These are phyloP conservation scores for Cyanoramphus novaezelandiae DNA, from an alignment of 2,113 vertebrate genomes.

Conservation along the genomic window DNA sequence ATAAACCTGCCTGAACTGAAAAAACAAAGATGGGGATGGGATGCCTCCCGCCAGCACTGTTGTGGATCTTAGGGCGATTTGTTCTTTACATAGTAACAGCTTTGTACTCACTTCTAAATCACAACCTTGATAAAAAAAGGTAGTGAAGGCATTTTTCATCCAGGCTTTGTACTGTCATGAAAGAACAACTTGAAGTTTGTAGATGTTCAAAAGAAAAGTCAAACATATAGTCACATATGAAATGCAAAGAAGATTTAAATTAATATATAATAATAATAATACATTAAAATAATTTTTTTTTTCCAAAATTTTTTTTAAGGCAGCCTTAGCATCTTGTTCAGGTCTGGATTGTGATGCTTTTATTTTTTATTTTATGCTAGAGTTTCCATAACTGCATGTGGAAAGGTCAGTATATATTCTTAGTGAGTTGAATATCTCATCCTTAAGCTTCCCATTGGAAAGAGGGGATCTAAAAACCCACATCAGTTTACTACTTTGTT, in stretches of 20 bases:
- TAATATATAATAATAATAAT: neutral
- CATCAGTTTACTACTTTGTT: neutral
- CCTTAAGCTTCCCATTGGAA: neutral
- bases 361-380: neutral
- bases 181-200: neutral
- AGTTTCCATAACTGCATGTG: neutral
- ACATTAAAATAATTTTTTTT: neutral
- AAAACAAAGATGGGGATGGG: neutral
- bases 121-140: neutral
- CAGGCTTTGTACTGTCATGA: accelerated
- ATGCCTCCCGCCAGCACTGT: neutral
- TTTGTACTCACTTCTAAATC: neutral
- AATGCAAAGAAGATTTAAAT: neutral
- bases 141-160: neutral
- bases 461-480: neutral
- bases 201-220: neutral
- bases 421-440: neutral
- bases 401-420: neutral
- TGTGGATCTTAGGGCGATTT: accelerated
- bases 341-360: neutral
- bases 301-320: neutral
- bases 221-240: neutral
- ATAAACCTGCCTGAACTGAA: neutral
- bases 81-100: neutral
- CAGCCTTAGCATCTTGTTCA: neutral